Percentiles rank a stretch among this genome's conserved stretches.
phyloP scores from a whole-genome alignment of 2,888 invertebrate species.

The Callyntrura guangdongensis region DNA sequence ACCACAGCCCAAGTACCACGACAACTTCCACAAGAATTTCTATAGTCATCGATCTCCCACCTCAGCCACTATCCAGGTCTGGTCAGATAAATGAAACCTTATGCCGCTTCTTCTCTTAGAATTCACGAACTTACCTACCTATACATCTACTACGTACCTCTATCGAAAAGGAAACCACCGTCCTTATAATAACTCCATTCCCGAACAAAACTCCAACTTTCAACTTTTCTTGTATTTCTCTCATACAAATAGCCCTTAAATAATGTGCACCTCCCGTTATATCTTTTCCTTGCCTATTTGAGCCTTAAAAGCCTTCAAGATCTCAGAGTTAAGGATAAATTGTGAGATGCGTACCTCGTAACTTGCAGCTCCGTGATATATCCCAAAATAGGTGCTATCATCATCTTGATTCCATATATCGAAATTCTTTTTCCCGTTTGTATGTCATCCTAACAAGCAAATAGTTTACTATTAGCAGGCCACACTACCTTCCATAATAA shows the following conservation, averaged over 20 bases:
- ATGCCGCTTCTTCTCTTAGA: not conserved
- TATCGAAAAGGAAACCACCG: no score
- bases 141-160: not conserved
- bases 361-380: not conserved
- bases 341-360: slow-evolving; percentile 13
- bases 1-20: slow-evolving; percentile 83
- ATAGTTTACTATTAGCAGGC: slow-evolving; percentile 47
- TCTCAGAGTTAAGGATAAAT: slow-evolving; percentile 20
- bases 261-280: not conserved
- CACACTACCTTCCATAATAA: slow-evolving; percentile 29
- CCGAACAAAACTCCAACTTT: slow-evolving; percentile 4
- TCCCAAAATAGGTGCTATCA: no score
- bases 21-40: slow-evolving; percentile 86
- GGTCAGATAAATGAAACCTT: slow-evolving; percentile 59
- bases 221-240: not conserved
- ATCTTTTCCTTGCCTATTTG: no score
- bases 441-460: slow-evolving; percentile 45
- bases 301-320: no score
- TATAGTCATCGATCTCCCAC: slow-evolving; percentile 89
- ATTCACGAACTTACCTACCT: no score
- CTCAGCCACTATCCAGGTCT: slow-evolving; percentile 88
- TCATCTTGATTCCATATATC: not conserved
- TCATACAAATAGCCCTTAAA: not conserved
- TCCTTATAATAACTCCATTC: not conserved
- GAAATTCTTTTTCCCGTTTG: slow-evolving; percentile 17